phyloP scores from a whole-genome alignment of 2,113 vertebrate genomes.

The Brachypodius melanocephalos region DNA sequence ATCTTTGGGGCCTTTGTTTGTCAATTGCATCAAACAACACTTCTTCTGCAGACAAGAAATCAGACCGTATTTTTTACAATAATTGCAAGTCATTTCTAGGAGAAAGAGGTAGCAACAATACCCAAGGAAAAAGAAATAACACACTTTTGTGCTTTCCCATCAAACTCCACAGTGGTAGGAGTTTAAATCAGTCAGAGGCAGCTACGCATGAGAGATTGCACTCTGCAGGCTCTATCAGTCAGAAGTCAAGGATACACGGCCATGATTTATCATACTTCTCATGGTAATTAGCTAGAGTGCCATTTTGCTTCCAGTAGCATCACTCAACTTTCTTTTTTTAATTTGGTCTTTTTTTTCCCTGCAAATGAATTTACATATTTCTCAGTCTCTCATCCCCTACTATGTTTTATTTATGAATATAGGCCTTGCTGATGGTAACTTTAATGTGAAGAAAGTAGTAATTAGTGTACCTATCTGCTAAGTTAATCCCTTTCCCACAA shows the following conservation, averaged over 20 bases:
- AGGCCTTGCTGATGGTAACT: slow-evolving; percentile 73
- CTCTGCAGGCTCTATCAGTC: slow-evolving; percentile 69
- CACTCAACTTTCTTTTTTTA: slow-evolving; percentile 64
- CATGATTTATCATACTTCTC: slow-evolving; percentile 73
- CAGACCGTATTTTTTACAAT: slow-evolving; percentile 55
- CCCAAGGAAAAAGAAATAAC: slow-evolving; percentile 37
- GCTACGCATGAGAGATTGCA: slow-evolving; percentile 41
- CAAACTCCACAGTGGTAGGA: not conserved
- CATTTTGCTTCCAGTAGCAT: slow-evolving; percentile 73
- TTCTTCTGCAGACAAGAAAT: slow-evolving; percentile 60
- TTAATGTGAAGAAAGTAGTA: slow-evolving; percentile 72
- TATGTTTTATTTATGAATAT: slow-evolving; percentile 82
- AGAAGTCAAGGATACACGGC: slow-evolving; percentile 69
- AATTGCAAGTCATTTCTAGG: slow-evolving; percentile 69
- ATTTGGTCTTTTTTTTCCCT: slow-evolving; percentile 54
- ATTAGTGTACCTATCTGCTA: slow-evolving; percentile 76
- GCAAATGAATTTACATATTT: slow-evolving; percentile 73
- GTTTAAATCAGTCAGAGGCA: slow-evolving; percentile 66
- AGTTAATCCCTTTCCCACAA: slow-evolving; percentile 69
- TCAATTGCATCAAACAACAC: slow-evolving; percentile 51
- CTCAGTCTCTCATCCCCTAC: slow-evolving; percentile 65
- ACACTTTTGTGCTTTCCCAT: slow-evolving; percentile 50
- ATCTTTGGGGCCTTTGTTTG: slow-evolving; percentile 56
- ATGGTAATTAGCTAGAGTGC: slow-evolving; percentile 73
- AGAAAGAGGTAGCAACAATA: slow-evolving; percentile 56